phyloP scores from a whole-genome alignment of 1,140 invertebrate genomes.

The Campoletis sonorensis region DNA sequence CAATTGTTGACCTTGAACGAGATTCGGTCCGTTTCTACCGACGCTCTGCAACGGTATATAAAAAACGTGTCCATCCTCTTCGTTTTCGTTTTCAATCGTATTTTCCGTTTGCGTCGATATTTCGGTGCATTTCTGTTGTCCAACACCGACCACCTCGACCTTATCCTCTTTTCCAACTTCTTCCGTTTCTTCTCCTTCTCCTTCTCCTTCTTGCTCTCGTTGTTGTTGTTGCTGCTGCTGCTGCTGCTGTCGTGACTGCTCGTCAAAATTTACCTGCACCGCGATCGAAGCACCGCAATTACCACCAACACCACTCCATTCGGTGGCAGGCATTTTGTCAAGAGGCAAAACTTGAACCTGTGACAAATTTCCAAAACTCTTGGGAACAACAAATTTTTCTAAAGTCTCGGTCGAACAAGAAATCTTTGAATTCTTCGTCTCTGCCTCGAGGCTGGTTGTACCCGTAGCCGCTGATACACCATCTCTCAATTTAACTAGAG shows the following conservation, averaged over 20 bases:
- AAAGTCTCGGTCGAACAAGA: no score
- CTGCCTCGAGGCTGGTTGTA: no score
- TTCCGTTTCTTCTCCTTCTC: constrained; percentile 32
- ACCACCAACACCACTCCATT: constrained; percentile 71
- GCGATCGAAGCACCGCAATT: constrained; percentile 78
- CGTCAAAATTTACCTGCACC: constrained; percentile 79
- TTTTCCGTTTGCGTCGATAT: constrained; percentile 78
- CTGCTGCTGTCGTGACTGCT: constrained; percentile 54
- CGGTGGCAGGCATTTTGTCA: constrained; percentile 71
- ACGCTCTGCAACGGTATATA: constrained; percentile 82
- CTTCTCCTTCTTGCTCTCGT: background rate
- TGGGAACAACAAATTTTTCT: constrained; percentile 68
- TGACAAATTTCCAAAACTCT: constrained; percentile 68
- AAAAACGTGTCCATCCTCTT: constrained; percentile 80
- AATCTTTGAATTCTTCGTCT: no score
- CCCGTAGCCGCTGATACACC: no score
- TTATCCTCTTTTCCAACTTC: background rate
- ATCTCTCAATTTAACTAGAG: no score
- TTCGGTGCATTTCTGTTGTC: constrained; percentile 70
- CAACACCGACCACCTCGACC: constrained; percentile 11
- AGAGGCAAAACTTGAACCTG: constrained; percentile 72
- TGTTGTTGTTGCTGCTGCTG: no score
- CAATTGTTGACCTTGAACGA: constrained; percentile 74
- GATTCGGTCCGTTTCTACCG: constrained; percentile 72
- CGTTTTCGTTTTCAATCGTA: constrained; percentile 73